Evolutionary conservation across 2,888 invertebrate genomes (phyloP), one percentile per base, ranked within the genome.

Genomic region (Eupithecia inturbata): DNA sequence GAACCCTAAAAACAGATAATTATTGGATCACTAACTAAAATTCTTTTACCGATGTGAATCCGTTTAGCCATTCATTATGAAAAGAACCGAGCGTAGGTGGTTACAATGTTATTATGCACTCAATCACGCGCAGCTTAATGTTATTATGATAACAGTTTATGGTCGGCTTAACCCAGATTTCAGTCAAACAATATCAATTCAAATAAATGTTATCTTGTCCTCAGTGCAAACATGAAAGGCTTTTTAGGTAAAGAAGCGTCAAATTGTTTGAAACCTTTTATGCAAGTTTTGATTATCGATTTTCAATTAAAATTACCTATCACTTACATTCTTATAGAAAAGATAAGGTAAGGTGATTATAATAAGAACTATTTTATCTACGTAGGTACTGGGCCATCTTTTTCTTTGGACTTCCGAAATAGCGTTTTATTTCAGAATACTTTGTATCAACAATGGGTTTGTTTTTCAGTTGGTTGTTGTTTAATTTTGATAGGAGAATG

Each of bases 81-180:
- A 76, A 68, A 69, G 67, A 67, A 68, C 53, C 72, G 62, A 71
- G 75, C 74, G 72, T 64, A 62, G 63, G 73, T 68, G 63, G 72
- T 79, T n/a, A 75, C 79, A 77, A 78, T 80, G 77, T 81, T 79
- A 81, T 82, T 80, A 77, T 75, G 78, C 79, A 78, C 80, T 79
- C 78, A 79, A 82, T 82, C 81, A 80, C 79, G 78, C 80, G 81
- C 82, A 82, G 78, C 82, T 84, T 84, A 83, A 83, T 83, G 81
- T 84, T 82, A 81, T 62, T 28, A 62, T 87, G 90, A 89, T 90
- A 91, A 89, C 85, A 86, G 80, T 89, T 88, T 89, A 90, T 85
- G 82, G 82, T 85, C 81, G 82, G 82, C 83, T 89, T 89, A 88
- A 87, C 89, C 90, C 83, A 89, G 83, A 87, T 89, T 84, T 77